These are phyloP conservation scores for Chanos chanos DNA, from an alignment of 2,797 vertebrate species.

Conservation along the genomic window DNA sequence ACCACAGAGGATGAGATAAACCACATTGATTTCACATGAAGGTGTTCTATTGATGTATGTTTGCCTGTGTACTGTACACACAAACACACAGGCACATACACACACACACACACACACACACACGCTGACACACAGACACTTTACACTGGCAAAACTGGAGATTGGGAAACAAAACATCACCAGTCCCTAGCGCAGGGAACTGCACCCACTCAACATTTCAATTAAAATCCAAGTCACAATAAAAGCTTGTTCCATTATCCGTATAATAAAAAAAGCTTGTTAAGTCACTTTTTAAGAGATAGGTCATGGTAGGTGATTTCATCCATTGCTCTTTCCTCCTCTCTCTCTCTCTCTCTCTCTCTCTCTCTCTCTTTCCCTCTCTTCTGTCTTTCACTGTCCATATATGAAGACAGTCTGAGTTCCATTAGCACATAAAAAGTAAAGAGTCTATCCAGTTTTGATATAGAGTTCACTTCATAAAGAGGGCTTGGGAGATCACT, in stretches of 20 bases:
- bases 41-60: slow-evolving; percentile 24
- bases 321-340: slow-evolving; percentile 9
- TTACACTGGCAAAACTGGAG: slow-evolving; percentile 18
- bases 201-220: slow-evolving; percentile 17
- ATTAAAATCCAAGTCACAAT: slow-evolving; percentile 32
- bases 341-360: slow-evolving; percentile 12
- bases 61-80: background rate
- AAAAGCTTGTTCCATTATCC: slow-evolving; percentile 8
- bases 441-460: slow-evolving; percentile 49
- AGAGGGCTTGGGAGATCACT: slow-evolving; percentile 33
- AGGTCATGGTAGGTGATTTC: slow-evolving; percentile 13
- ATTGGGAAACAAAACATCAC: slow-evolving; percentile 9
- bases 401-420: slow-evolving; percentile 31
- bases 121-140: background rate
- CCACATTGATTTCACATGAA: slow-evolving; percentile 27
- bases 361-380: slow-evolving; percentile 5
- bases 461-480: slow-evolving; percentile 43
- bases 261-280: slow-evolving; percentile 11
- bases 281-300: slow-evolving; percentile 23
- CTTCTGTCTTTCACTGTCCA: slow-evolving; percentile 7
- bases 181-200: background rate
- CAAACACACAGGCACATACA: background rate
- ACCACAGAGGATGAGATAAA: slow-evolving; percentile 50
- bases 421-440: slow-evolving; percentile 44
- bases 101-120: background rate